These are phyloP conservation scores for Smutsia gigantea DNA, from an alignment of 2,797 vertebrate genomes.

Conservation along the genomic window DNA sequence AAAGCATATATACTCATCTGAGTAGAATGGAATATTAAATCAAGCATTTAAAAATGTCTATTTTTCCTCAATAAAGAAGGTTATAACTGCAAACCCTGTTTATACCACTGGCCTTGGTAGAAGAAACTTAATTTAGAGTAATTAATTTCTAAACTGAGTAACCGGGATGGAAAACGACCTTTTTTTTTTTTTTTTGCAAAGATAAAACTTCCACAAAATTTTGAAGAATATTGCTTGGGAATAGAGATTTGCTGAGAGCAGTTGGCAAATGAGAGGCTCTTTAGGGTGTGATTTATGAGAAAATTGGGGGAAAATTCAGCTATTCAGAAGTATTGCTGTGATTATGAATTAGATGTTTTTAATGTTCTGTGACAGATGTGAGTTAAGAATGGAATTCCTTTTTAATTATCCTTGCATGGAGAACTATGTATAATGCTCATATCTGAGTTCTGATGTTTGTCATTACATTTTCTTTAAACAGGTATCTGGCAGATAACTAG, in stretches of 20 bases:
- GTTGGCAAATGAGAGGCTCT: constrained; percentile 17
- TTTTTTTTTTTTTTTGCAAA: neutral
- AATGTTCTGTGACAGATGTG: constrained; percentile 66
- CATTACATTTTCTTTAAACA: constrained; percentile 53
- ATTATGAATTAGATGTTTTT: constrained; percentile 62
- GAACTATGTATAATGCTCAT: neutral
- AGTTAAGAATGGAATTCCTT: constrained; percentile 47
- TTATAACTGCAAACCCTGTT: neutral
- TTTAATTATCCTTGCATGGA: constrained; percentile 55
- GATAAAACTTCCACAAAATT: neutral
- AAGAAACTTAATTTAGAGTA: neutral
- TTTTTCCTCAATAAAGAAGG: neutral
- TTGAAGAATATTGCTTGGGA: neutral
- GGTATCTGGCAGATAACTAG: constrained; percentile 16
- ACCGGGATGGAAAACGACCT: neutral
- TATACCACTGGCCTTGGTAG: neutral
- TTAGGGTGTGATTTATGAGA: constrained; percentile 53
- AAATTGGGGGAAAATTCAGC: neutral
- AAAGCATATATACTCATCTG: neutral
- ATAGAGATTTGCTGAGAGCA: neutral
- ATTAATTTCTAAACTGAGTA: neutral
- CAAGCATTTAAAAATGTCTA: neutral
- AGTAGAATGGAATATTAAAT: neutral
- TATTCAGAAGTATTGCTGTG: neutral
- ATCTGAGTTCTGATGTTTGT: constrained; percentile 27